Evolutionary conservation across 2,797 vertebrate genomes (phyloP).

Genomic region (Tolypeutes matacus): DNA sequence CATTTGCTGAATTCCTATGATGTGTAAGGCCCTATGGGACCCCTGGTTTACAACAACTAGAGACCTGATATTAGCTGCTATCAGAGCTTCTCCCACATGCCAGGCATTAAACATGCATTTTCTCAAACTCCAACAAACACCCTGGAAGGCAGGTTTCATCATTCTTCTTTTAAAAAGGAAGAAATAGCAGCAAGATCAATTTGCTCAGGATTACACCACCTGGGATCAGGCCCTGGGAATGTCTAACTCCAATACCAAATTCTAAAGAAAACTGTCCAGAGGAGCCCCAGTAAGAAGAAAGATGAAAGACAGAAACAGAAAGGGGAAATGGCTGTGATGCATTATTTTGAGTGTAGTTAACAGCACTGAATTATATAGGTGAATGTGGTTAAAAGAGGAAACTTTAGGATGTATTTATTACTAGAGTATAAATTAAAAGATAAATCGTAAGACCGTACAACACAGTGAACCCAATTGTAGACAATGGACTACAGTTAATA

Average conservation of each 20-base stretch:
- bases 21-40: background rate
- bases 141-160: background rate
- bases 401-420: too few species aligned
- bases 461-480: too few species aligned
- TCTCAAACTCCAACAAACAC: background rate
- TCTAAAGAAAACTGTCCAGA: background rate
- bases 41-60: background rate
- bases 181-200: background rate
- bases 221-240: background rate
- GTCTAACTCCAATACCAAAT: background rate
- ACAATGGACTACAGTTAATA: too few species aligned
- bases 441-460: too few species aligned
- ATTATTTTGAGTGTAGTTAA: too few species aligned
- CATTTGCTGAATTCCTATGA: background rate
- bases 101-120: background rate
- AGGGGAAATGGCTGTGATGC: background rate
- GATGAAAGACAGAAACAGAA: background rate
- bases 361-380: too few species aligned
- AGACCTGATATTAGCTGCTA: background rate
- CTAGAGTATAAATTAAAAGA: too few species aligned
- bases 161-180: slow-evolving; percentile 7
- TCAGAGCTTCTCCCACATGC: background rate
- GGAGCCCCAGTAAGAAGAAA: background rate
- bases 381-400: too few species aligned
- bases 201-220: background rate